Evolutionary conservation across 2,113 vertebrate genomes (phyloP).

Genomic region (Lutjanus erythropterus): DNA sequence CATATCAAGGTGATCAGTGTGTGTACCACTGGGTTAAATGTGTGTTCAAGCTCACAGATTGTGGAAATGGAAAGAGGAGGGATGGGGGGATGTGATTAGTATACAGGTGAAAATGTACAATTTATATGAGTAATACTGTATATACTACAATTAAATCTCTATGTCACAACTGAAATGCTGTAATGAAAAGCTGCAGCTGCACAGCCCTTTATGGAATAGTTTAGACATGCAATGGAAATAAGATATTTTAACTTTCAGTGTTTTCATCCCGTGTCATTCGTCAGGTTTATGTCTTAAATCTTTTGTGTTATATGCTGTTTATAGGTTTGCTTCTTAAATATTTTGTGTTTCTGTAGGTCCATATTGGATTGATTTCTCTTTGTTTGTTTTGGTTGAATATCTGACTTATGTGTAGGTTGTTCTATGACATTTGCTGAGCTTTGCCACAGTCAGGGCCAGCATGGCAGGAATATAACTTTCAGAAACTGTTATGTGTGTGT

Average conservation of each 20-base stretch:
- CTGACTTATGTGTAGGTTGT: background rate
- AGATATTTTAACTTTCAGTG: background rate
- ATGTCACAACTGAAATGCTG: no score
- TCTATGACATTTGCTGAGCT: conserved; percentile 1
- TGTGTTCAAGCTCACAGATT: background rate
- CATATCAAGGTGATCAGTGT: background rate
- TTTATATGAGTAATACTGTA: background rate
- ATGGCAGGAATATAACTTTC: background rate
- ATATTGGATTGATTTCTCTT: background rate
- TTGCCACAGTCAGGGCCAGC: background rate
- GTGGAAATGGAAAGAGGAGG: background rate
- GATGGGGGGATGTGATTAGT: background rate
- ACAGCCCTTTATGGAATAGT: no score
- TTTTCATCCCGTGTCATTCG: background rate
- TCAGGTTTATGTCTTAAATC: no score
- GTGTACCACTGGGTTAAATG: background rate
- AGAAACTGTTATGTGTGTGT: conserved; percentile 4
- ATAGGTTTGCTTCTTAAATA: background rate
- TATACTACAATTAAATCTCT: background rate
- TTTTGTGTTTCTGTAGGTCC: background rate
- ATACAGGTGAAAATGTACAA: background rate
- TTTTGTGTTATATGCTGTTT: background rate
- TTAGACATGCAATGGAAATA: background rate
- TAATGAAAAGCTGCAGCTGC: no score
- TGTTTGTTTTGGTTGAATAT: background rate